These are phyloP conservation scores for Pluvialis apricaria DNA, from an alignment of 2,113 vertebrate species.

Conservation along the genomic window DNA sequence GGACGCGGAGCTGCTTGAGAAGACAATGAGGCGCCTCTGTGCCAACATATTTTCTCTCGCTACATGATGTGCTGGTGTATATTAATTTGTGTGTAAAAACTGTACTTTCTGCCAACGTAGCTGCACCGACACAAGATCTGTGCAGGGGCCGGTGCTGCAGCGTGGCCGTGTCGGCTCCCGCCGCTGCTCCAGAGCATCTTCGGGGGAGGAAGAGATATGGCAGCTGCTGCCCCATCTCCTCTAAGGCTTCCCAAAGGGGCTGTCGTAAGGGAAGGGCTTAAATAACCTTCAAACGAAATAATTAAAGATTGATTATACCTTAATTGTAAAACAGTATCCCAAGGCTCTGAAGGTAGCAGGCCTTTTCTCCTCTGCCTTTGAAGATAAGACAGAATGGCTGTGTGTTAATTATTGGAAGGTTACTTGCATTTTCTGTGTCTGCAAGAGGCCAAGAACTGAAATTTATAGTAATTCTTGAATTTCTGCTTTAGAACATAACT, in stretches of 20 bases:
- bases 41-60: fast-evolving
- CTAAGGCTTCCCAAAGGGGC: slow-evolving; percentile 29
- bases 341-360: slow-evolving; percentile 39
- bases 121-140: fast-evolving
- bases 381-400: slow-evolving; percentile 39
- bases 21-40: background rate
- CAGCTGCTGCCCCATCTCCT: slow-evolving; percentile 13
- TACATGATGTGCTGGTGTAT: background rate
- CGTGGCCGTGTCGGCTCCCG: background rate
- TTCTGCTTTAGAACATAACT: background rate
- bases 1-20: background rate
- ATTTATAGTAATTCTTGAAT: background rate
- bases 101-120: fast-evolving
- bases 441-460: background rate
- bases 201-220: too few relatives aligned
- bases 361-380: slow-evolving; percentile 57
- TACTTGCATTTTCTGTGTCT: slow-evolving; percentile 33
- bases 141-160: background rate
- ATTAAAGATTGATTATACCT: slow-evolving; percentile 56
- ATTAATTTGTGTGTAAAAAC: background rate
- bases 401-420: slow-evolving; percentile 61
- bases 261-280: slow-evolving; percentile 51
- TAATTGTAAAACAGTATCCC: slow-evolving; percentile 46
- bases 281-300: slow-evolving; percentile 61
- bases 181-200: too few relatives aligned